A percentile compares a stretch with the other conserved stretches of the same genome.
Evolutionary conservation across 2,888 invertebrate species (phyloP).

Genomic region (Eledone cirrhosa): DNA sequence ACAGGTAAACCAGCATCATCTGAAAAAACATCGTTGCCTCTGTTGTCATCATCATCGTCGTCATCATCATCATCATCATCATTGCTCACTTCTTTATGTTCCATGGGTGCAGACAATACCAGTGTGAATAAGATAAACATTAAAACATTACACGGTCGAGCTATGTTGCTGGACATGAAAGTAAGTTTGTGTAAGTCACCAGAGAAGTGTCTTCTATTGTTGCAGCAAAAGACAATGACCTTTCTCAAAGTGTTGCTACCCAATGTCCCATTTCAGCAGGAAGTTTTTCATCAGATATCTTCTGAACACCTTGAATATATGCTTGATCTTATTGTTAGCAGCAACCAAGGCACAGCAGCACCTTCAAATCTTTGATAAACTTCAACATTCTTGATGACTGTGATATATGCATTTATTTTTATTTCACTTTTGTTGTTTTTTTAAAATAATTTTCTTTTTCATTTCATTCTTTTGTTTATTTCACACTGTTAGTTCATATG

Average conservation of each 20-base stretch:
- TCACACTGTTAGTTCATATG: too few species aligned
- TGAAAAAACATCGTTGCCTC: neutral
- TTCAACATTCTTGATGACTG: too few species aligned
- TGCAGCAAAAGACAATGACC: constrained; percentile 35
- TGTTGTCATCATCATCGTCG: neutral
- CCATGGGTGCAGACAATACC: too few species aligned
- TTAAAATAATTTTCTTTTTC: too few species aligned
- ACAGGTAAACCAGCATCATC: neutral
- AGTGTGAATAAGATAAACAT: too few species aligned
- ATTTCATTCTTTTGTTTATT: too few species aligned
- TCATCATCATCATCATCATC: too few species aligned
- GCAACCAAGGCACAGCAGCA: constrained; percentile 28
- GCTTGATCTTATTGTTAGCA: constrained; percentile 31
- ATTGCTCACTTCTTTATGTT: too few species aligned
- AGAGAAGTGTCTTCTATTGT: constrained; percentile 36
- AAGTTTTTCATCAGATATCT: constrained; percentile 27
- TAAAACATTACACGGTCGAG: neutral
- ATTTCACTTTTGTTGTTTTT: too few species aligned
- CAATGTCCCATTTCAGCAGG: constrained; percentile 33
- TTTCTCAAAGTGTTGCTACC: constrained; percentile 37
- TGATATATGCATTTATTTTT: too few species aligned
- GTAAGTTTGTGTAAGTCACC: constrained; percentile 38
- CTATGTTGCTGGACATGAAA: constrained; percentile 9
- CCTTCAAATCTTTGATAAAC: too few species aligned
- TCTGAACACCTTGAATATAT: constrained; percentile 34